Evolutionary conservation across 2,797 vertebrate species (phyloP).

Genomic region (Scomberomorus guttatus): DNA sequence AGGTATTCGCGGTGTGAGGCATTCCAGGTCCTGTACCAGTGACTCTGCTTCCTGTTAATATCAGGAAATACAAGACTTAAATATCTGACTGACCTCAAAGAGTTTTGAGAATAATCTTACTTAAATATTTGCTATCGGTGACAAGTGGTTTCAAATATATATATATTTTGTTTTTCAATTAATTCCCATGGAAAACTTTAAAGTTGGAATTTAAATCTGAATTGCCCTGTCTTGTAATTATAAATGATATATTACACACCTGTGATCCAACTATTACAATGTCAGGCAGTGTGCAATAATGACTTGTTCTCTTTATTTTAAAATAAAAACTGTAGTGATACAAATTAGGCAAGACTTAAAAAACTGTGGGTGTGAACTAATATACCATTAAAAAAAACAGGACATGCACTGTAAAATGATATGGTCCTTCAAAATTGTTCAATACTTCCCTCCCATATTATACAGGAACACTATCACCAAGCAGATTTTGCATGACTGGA

Average conservation of each 20-base stretch:
- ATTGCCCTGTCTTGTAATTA: neutral
- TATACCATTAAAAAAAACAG: neutral
- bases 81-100: neutral
- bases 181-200: neutral
- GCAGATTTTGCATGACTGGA: slow-evolving; percentile 26
- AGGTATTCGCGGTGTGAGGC: neutral
- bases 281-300: neutral
- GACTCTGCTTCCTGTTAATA: slow-evolving; percentile 2
- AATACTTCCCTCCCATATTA: neutral
- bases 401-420: neutral
- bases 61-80: neutral
- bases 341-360: neutral
- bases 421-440: neutral
- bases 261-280: neutral
- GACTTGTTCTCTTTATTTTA: neutral
- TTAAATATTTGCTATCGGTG: neutral
- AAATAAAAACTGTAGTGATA: no score
- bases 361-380: neutral
- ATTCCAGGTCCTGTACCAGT: neutral
- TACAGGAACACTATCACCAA: neutral
- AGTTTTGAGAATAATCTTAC: neutral
- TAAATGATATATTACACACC: neutral
- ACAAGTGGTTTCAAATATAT: neutral
- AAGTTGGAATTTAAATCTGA: neutral
- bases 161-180: neutral